These are phyloP conservation scores for Andrena dorsata DNA, from an alignment of 2,888 invertebrate genomes.

Conservation along the genomic window DNA sequence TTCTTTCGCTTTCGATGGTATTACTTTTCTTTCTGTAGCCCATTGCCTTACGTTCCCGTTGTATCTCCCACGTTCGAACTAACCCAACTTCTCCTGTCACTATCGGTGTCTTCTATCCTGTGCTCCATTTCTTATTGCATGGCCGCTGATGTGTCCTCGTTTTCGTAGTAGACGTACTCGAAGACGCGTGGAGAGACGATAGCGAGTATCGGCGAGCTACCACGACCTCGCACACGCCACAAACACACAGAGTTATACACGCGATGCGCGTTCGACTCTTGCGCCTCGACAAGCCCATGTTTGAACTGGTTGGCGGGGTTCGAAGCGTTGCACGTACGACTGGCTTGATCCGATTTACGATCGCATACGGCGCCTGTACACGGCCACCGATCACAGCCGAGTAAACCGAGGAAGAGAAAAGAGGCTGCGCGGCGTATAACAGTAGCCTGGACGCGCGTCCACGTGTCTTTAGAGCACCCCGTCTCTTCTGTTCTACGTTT, in stretches of 20 bases:
- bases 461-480: slow-evolving; percentile 54
- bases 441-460: slow-evolving; percentile 56
- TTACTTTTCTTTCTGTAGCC: neutral
- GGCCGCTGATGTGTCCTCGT: slow-evolving; percentile 64
- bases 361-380: neutral
- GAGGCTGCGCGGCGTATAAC: slow-evolving; percentile 23
- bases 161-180: slow-evolving; percentile 56
- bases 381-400: neutral
- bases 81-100: neutral
- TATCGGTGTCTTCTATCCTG: slow-evolving; percentile 27
- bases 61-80: neutral
- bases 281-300: slow-evolving; percentile 66
- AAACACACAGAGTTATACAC: slow-evolving; percentile 49
- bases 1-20: slow-evolving; percentile 9
- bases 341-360: slow-evolving; percentile 33
- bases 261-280: slow-evolving; percentile 66
- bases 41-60: slow-evolving; percentile 5
- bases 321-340: slow-evolving; percentile 57
- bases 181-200: slow-evolving; percentile 52
- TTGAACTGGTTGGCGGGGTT: slow-evolving; percentile 66
- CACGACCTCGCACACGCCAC: slow-evolving; percentile 23
- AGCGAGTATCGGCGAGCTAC: slow-evolving; percentile 54
- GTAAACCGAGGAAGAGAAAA: slow-evolving; percentile 11
- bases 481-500: slow-evolving; percentile 1
- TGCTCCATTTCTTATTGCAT: slow-evolving; percentile 49